Conservation (phyloP, 2,797 vertebrate species). For the Steatocranus sp. region DNA sequence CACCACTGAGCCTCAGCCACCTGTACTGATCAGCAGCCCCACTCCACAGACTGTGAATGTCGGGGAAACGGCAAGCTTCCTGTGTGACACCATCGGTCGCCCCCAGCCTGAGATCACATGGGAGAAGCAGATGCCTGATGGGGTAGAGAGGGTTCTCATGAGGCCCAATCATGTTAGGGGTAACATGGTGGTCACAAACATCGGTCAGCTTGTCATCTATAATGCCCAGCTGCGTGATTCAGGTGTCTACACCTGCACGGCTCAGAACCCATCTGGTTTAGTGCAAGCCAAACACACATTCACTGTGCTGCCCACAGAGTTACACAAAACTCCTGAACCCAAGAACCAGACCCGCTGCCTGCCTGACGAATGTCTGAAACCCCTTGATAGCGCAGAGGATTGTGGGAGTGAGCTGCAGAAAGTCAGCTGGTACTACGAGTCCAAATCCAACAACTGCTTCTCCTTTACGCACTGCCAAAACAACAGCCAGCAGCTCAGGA, state of each 20-base stretch:
- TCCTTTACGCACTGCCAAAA: constrained; percentile 84
- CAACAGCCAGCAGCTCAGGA: constrained; percentile 67
- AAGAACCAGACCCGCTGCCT: constrained; percentile 79
- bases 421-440: constrained; percentile 89
- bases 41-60: constrained; percentile 79
- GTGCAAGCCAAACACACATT: constrained; percentile 82
- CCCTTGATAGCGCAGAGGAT: constrained; percentile 75
- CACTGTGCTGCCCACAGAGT: constrained; percentile 78
- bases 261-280: constrained; percentile 81
- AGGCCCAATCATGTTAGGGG: constrained; percentile 87
- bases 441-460: constrained; percentile 90
- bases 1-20: constrained; percentile 70
- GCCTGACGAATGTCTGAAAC: constrained; percentile 81
- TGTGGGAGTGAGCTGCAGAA: constrained; percentile 84
- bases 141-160: constrained; percentile 82
- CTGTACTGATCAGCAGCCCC: constrained; percentile 78
- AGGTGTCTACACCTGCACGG: constrained; percentile 89
- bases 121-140: constrained; percentile 85
- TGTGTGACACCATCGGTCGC: constrained; percentile 84
- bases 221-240: constrained; percentile 87
- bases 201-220: constrained; percentile 94
- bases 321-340: constrained; percentile 49
- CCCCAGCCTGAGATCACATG: constrained; percentile 89
- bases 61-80: constrained; percentile 92
- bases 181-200: constrained; percentile 95